Evolutionary conservation across 2,797 vertebrate genomes (phyloP), one percentile per base, ranked within the genome.

Genomic region (Gallirallus australis): DNA sequence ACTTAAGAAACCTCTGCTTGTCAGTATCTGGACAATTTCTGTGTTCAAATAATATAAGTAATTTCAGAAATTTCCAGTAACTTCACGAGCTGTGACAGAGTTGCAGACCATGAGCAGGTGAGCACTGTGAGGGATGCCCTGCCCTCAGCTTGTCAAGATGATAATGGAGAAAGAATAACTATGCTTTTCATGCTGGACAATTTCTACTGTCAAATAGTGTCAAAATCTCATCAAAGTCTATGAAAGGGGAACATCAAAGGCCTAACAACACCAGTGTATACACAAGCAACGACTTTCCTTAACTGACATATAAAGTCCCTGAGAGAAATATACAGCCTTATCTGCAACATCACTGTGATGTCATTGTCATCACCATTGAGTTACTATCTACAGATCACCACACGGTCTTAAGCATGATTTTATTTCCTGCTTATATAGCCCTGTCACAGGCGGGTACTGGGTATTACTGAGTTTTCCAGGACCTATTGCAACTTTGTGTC

Each of bases 1-100:
- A 73, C 59, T 90, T 93, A 92, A 91, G 79, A 94, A 86, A 15
- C 16, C 8, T 81, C 53, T 93, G 47, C 28, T 94, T 92, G 23
- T 68, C 61, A 60, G 28, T 73, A 59, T 92, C 66, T 82, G 79
- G 54, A 60, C 19, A 76, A 84, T 48, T 92, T 85, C 71, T 82
- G 9, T 70, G 52, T 86, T 91, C 47, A 70, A 47, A 52, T 28
- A 77, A 17, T 59, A 23, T 35, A 66, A 59, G 48, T 53, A 3
- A 66, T 59, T 85, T 78, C 50, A 59, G n/a, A 78, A 88, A 64
- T 91, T 82, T 84, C 35, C 54, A 9, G 47, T 48, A 86, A 83
- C 11, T 76, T 73, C 45, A 77, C 70, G 42, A 66, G 19, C 35
- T 85, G 27, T 82, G 75, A 59, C n/a, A 79, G 45, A 76, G 33